These are phyloP conservation scores for Patiria pectinifera DNA, from an alignment of 53 echinoderm and acorn worm genomes.

Conservation along the genomic window DNA sequence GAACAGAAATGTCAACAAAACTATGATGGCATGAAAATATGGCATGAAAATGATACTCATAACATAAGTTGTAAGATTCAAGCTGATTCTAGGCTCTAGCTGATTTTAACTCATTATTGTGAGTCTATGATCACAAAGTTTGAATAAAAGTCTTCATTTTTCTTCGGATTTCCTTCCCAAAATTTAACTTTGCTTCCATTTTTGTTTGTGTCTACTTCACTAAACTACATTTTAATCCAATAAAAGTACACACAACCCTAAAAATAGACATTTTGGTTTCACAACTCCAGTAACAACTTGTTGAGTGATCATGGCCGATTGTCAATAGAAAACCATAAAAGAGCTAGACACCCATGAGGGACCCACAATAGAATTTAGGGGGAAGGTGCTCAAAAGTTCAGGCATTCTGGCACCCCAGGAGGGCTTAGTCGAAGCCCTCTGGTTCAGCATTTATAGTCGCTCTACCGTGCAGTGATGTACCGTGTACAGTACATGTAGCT, in stretches of 20 bases:
- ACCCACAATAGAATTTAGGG: not conserved
- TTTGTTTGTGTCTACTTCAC: too few relatives aligned
- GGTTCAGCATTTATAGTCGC: not conserved
- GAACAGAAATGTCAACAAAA: too few relatives aligned
- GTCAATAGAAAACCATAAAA: not conserved
- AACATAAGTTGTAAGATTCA: too few relatives aligned
- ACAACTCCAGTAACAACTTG: not conserved
- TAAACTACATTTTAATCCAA: not conserved
- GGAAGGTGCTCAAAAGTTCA: not conserved
- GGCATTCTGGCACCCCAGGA: not conserved
- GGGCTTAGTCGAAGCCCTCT: not conserved
- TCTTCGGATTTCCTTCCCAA: too few relatives aligned
- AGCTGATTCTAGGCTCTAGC: too few relatives aligned
- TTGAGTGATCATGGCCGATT: not conserved
- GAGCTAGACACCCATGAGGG: not conserved
- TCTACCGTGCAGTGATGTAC: not conserved
- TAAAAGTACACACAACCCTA: not conserved
- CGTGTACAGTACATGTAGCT: not conserved
- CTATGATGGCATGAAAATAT: too few relatives aligned
- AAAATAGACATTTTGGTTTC: not conserved
- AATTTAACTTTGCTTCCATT: too few relatives aligned
- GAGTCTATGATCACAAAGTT: too few relatives aligned
- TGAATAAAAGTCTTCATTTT: too few relatives aligned
- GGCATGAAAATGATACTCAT: too few relatives aligned
- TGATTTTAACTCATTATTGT: too few relatives aligned